Percentiles rank a stretch among this genome's conserved stretches.
These are phyloP conservation scores for Barypeithes pellucidus DNA, from an alignment of 2,888 invertebrate genomes.

Conservation along the genomic window DNA sequence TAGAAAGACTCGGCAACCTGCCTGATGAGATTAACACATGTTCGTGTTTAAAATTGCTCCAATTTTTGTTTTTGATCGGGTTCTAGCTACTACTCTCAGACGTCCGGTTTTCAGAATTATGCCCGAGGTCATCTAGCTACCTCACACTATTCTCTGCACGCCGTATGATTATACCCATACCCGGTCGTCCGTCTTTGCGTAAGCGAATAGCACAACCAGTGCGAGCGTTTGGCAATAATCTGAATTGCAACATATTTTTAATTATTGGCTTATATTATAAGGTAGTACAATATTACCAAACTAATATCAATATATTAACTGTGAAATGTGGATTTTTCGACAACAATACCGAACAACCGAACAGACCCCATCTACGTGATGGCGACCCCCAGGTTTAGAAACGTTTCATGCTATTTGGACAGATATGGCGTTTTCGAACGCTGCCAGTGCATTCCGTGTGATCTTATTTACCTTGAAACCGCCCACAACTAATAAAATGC, in stretches of 20 bases:
- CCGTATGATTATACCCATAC: conserved; percentile 46
- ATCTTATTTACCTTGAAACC: conserved; percentile 15
- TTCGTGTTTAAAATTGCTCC: conserved; percentile 54
- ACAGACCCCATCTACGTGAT: too few species aligned
- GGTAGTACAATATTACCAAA: too few species aligned
- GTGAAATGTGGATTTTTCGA: too few species aligned
- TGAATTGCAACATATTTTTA: too few species aligned
- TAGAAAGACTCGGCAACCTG: conserved; percentile 38
- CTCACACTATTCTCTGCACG: conserved; percentile 48
- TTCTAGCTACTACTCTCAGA: conserved; percentile 53
- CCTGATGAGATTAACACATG: conserved; percentile 51
- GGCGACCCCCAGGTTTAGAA: too few species aligned
- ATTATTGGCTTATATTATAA: too few species aligned
- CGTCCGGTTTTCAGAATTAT: conserved; percentile 52
- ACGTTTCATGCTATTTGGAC: too few species aligned
- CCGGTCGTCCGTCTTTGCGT: conserved; percentile 26
- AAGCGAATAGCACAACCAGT: conserved; percentile 19
- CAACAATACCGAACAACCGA: too few species aligned
- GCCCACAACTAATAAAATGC: conserved; percentile 40
- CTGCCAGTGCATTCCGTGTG: conserved; percentile 19
- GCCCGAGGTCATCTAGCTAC: conserved; percentile 52
- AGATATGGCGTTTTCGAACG: too few species aligned
- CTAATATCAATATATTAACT: too few species aligned
- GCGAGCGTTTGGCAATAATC: neutral
- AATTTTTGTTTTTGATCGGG: conserved; percentile 55